These are phyloP conservation scores for Platycheirus rosarum DNA, from an alignment of 2,888 invertebrate species.

Conservation along the genomic window DNA sequence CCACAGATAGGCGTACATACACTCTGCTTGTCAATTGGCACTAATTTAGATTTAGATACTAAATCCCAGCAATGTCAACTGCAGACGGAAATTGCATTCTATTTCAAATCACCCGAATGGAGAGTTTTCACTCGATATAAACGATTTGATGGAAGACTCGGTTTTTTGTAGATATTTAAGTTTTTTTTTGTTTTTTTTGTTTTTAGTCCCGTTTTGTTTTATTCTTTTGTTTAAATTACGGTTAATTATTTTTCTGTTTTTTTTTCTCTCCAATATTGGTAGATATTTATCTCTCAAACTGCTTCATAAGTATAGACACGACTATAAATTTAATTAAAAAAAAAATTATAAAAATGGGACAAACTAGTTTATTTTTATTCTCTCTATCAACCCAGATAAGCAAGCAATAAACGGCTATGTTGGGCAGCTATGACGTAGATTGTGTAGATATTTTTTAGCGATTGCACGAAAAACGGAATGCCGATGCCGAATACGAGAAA, in stretches of 20 bases:
- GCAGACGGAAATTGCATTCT: conserved; percentile 65
- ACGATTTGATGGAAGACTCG: conserved; percentile 35
- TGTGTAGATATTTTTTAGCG: conserved; percentile 41
- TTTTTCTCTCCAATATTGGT: conserved; percentile 9
- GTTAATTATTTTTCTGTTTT: conserved; percentile 17
- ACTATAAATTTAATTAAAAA: conserved; percentile 54
- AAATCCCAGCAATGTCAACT: conserved; percentile 42
- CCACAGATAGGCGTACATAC: conserved; percentile 35
- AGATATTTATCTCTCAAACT: conserved; percentile 20
- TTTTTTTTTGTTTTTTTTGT: conserved; percentile 19
- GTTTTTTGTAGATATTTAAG: too few species aligned
- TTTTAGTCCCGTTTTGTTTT: conserved; percentile 2
- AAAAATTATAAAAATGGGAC: too few species aligned
- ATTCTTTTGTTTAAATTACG: conserved; percentile 21
- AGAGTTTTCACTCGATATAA: conserved; percentile 32
- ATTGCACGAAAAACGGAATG: conserved; percentile 38
- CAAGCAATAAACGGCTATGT: conserved; percentile 35
- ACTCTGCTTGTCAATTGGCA: conserved; percentile 57
- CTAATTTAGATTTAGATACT: conserved; percentile 62
- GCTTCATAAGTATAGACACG: conserved; percentile 40
- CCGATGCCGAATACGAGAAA: conserved; percentile 39
- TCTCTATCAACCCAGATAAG: conserved; percentile 69
- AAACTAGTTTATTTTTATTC: conserved; percentile 70
- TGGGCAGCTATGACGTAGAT: conserved; percentile 55
- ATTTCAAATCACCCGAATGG: conserved; percentile 41